phyloP scores from a whole-genome alignment of 2,113 vertebrate genomes.

The Sigmodon hispidus region DNA sequence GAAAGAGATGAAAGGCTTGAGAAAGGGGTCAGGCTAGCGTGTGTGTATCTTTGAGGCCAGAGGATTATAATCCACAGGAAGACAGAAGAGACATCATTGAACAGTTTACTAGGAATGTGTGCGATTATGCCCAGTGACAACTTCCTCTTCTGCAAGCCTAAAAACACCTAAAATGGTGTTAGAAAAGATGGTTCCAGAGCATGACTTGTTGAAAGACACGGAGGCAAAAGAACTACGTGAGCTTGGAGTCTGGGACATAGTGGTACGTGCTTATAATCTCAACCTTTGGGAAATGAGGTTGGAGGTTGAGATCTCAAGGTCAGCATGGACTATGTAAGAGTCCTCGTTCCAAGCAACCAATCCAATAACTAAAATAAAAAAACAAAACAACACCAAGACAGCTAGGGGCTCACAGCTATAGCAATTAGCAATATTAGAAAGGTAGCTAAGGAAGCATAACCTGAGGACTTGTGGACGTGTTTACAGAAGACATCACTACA shows the following conservation, averaged over 20 bases:
- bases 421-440: background rate
- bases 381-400: too few species aligned
- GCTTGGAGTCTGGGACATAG: background rate
- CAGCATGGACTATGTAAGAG: background rate
- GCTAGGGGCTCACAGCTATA: background rate
- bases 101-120: background rate
- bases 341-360: background rate
- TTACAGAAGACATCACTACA: background rate
- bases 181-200: background rate
- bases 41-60: background rate
- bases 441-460: background rate
- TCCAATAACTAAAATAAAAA: background rate
- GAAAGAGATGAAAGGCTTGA: conserved; percentile 15
- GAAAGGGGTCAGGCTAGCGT: background rate
- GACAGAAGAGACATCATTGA: background rate
- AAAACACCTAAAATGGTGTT: background rate
- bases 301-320: background rate
- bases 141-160: background rate
- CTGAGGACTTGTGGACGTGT: background rate
- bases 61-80: background rate
- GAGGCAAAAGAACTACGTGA: background rate
- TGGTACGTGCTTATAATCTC: background rate
- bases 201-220: background rate
- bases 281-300: background rate
- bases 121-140: background rate